Evolutionary conservation across 2,888 invertebrate species (phyloP), one percentile per base, ranked within the genome.

Genomic region (Bugula neritina): DNA sequence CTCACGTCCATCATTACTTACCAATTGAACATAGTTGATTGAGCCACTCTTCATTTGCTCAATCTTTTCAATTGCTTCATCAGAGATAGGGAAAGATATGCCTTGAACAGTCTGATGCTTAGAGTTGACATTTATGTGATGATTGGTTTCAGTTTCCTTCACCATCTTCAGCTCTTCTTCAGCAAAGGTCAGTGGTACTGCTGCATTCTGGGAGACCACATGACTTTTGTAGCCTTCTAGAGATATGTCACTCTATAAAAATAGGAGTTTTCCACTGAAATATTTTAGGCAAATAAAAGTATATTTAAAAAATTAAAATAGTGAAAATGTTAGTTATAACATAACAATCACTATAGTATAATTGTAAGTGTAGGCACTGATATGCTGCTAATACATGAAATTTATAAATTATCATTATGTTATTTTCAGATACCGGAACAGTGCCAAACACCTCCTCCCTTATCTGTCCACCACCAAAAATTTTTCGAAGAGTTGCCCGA

Each of bases 381-480:
- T n/a, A n/a, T n/a, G n/a, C n/a, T n/a, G n/a, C n/a, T n/a, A n/a
- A n/a, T n/a, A n/a, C n/a, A n/a, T n/a, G n/a, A n/a, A n/a, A n/a
- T n/a, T n/a, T n/a, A n/a, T n/a, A n/a, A n/a, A n/a, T n/a, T n/a
- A n/a, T n/a, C n/a, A n/a, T n/a, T n/a, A n/a, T n/a, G n/a, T n/a
- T n/a, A n/a, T n/a, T n/a, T n/a, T n/a, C n/a, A n/a, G 77, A 81
- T 86, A 91, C 91, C 84, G 87, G 84, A 35, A 87, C 86, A 21
- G 95, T 94, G 34, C 93, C 94, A 86, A 96, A 96, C 78, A 95
- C 85, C 86, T 99, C 99, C 83, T 96, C 93, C 79, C 92, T 92
- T 73, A 99, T 94, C 79, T 93, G 92, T 0, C 93, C 90, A 2
- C 92, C 90, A 0, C 98, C 98, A 85, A 99, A 99, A 84, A 97